Evolutionary conservation across 2,797 vertebrate species (phyloP).

Genomic region (Novumbra hubbsi): DNA sequence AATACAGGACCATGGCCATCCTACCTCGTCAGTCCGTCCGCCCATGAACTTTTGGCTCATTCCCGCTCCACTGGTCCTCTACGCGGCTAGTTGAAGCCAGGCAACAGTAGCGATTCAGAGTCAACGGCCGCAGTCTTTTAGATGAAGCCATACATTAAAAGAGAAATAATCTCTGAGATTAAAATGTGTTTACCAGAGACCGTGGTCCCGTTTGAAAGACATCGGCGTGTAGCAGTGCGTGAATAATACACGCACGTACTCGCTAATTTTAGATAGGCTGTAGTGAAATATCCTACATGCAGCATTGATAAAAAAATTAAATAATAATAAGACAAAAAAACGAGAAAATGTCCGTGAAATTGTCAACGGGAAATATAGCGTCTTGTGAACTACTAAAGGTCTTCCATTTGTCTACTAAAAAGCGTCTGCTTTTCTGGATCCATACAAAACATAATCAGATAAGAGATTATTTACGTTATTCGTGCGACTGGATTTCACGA

Average conservation of each 20-base stretch:
- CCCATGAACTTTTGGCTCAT: constrained; percentile 39
- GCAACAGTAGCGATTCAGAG: constrained; percentile 66
- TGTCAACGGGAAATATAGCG: background rate
- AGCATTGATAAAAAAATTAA: background rate
- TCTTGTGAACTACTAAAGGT: background rate
- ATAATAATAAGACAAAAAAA: background rate
- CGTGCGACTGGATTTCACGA: background rate
- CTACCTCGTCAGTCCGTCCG: constrained; percentile 25
- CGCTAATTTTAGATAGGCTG: background rate
- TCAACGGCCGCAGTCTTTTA: background rate
- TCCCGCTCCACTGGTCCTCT: constrained; percentile 33
- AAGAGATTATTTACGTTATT: background rate
- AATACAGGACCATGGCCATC: too few species aligned
- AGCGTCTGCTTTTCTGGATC: background rate
- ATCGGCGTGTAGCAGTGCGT: background rate
- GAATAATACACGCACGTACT: background rate
- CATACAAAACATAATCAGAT: background rate
- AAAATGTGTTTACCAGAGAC: background rate
- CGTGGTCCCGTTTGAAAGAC: background rate
- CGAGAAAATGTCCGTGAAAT: background rate
- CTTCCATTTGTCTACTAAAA: background rate
- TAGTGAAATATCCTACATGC: background rate
- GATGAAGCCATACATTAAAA: background rate
- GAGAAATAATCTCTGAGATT: background rate
- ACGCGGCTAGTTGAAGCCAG: constrained; percentile 31